Percentiles rank a stretch among this genome's conserved stretches.
Conservation (phyloP, 1,140 invertebrate genomes). For the Muscidifurax raptorellus region DNA sequence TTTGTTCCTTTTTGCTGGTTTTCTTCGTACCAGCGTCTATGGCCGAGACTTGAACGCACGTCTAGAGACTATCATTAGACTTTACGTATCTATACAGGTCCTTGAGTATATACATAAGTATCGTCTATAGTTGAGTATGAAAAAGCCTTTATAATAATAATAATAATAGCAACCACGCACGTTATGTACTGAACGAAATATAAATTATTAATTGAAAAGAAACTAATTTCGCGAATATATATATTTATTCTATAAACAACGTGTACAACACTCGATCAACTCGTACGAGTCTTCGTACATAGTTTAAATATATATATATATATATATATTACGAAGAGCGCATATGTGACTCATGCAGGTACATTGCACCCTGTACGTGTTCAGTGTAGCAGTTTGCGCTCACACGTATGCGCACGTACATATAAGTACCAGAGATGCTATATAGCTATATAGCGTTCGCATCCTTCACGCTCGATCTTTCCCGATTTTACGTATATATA, state of each 20-base stretch:
- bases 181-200: too few species aligned
- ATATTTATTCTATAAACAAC: too few species aligned
- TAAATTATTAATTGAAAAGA: too few species aligned
- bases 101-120: too few species aligned
- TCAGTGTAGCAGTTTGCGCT: conserved; percentile 42
- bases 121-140: too few species aligned
- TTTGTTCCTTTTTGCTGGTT: not conserved
- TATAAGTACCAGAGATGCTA: not conserved
- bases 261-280: not conserved
- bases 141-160: too few species aligned
- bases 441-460: not conserved
- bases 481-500: conserved; percentile 61
- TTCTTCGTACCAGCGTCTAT: not conserved
- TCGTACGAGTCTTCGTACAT: not conserved
- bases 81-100: too few species aligned
- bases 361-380: conserved; percentile 70
- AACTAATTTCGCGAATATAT: too few species aligned
- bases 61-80: too few species aligned
- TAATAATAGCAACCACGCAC: too few species aligned
- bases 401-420: conserved; percentile 52
- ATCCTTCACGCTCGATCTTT: conserved; percentile 62
- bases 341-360: conserved; percentile 68
- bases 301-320: conserved; percentile 42
- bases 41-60: not conserved
- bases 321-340: conserved; percentile 19